These are phyloP conservation scores for Amaurobius ferox DNA, from an alignment of 2,888 invertebrate species.

Conservation along the genomic window DNA sequence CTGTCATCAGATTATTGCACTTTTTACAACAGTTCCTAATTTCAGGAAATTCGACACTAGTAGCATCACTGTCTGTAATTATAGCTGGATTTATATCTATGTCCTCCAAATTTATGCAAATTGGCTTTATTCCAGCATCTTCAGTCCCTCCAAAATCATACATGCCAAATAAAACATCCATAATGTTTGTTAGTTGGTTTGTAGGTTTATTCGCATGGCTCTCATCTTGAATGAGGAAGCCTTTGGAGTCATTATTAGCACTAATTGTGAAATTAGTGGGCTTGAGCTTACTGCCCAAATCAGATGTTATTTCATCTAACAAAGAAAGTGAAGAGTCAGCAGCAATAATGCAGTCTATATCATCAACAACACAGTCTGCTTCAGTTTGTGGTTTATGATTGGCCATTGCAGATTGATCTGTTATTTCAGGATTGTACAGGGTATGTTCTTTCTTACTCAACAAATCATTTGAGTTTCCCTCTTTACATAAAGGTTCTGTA, in stretches of 20 bases:
- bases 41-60: too few relatives aligned
- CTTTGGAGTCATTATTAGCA: neutral
- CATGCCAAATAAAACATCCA: neutral
- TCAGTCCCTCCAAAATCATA: neutral
- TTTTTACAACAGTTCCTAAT: neutral
- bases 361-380: neutral
- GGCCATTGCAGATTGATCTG: neutral
- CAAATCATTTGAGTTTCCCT: neutral
- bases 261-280: neutral
- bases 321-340: neutral
- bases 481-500: too few relatives aligned
- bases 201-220: neutral
- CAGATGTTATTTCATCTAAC: neutral
- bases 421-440: neutral
- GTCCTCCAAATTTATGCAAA: too few relatives aligned
- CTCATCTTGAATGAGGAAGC: neutral
- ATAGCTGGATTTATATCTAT: too few relatives aligned
- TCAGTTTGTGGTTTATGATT: neutral
- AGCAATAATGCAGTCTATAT: neutral
- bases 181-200: neutral
- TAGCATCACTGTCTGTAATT: too few relatives aligned
- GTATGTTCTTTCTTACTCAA: neutral
- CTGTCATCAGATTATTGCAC: neutral
- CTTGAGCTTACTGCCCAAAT: neutral
- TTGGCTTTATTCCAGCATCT: neutral